phyloP scores from a whole-genome alignment of 2,113 vertebrate species.

The Nipponia nippon region DNA sequence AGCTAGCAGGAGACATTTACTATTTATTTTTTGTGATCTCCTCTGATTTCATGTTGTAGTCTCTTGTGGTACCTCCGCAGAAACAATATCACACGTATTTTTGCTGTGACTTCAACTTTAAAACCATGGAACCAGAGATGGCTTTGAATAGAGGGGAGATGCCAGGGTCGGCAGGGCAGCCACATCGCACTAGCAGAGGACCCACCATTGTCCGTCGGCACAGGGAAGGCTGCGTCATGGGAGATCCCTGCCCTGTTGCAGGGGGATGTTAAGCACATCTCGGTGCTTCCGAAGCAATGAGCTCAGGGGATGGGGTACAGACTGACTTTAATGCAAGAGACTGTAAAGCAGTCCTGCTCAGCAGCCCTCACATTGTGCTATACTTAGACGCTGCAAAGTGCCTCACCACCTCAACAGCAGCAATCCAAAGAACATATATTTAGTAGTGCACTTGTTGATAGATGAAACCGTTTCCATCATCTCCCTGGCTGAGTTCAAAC shows the following conservation, averaged over 20 bases:
- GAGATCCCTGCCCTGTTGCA: not conserved
- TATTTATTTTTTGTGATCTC: not conserved
- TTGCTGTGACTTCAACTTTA: not conserved
- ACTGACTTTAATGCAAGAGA: not conserved
- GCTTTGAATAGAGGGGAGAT: not conserved
- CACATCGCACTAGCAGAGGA: not conserved
- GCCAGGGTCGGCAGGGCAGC: not conserved
- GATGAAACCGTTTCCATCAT: not conserved
- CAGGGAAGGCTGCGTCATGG: not conserved
- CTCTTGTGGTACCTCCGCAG: not conserved
- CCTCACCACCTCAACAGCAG: not conserved
- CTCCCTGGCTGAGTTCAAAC: not conserved
- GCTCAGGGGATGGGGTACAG: not conserved
- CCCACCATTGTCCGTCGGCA: rapidly evolving
- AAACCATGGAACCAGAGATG: not conserved
- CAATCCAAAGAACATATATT: not conserved
- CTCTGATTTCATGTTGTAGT: not conserved
- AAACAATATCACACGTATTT: not conserved
- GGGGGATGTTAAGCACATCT: not conserved
- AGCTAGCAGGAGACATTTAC: not conserved
- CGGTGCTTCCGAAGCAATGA: rapidly evolving
- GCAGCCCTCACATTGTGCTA: not conserved
- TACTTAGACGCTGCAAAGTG: not conserved
- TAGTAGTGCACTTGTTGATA: not conserved
- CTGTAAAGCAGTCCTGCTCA: not conserved